Conservation (phyloP, 2,888 invertebrate genomes). For the Vesta saturnalis region DNA sequence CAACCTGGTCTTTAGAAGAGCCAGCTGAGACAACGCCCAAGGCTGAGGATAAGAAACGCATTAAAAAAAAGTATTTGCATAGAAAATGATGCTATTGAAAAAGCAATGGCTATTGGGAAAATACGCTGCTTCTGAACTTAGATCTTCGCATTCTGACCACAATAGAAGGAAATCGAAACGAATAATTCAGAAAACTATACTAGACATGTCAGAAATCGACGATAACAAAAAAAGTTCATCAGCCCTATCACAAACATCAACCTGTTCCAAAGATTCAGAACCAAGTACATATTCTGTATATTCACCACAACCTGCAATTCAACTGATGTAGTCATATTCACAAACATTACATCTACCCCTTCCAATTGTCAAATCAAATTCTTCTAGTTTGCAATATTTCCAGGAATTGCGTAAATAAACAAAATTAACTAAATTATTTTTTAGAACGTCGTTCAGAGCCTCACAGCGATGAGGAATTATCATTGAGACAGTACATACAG, state of each 20-base stretch:
- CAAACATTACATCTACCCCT: no score
- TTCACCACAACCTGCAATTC: background rate
- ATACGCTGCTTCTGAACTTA: background rate
- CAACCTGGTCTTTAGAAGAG: no score
- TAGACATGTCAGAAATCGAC: background rate
- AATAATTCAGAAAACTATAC: background rate
- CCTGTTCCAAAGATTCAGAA: background rate
- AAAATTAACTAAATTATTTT: no score
- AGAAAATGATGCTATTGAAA: background rate
- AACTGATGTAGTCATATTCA: background rate
- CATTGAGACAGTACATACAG: constrained; percentile 4
- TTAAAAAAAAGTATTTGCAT: background rate
- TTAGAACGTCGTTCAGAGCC: background rate
- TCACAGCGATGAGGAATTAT: constrained; percentile 6
- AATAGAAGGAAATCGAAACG: background rate
- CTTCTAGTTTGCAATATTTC: no score
- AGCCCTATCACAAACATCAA: background rate
- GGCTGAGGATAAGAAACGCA: no score
- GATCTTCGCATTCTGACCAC: no score
- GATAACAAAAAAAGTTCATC: background rate
- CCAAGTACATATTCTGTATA: background rate
- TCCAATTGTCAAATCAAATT: background rate
- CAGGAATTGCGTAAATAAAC: no score
- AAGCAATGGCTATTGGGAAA: background rate
- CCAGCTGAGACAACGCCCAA: no score